Base-by-base conservation (phyloP, 2,113 vertebrate genomes). In the Haliaeetus leucogaster region DNA sequence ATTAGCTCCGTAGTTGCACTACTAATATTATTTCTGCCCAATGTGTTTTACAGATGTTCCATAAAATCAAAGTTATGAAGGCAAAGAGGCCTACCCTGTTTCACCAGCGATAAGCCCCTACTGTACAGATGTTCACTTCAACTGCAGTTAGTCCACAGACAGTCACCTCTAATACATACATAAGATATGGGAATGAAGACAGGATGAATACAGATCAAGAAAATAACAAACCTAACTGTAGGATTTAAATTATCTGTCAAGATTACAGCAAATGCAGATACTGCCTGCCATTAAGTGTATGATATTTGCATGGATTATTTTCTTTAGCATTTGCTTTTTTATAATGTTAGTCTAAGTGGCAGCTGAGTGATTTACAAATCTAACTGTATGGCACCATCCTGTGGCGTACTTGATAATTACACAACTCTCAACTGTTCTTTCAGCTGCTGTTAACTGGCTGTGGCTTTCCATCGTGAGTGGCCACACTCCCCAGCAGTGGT, bases 371-470 rank as follows among this genome's bases (percentile, higher is more conserved):
- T 13, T 26, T 20, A 2, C 20, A 73, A 86, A 34, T 6, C 34
- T 26, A 2, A 25, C 73, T 36, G 36, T 53, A 26, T 30, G 66
- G 89, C 91, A 30, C 97, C 97, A 85, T 85, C 97, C 36, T 9
- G 94, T 89, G 97, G 88, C 65, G 0, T 2, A 0, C 0, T 3
- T 2, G 65, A 2, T 42, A 19, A 59, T 1, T 22, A 77, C 95
- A 53, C 0, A 3, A 1, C 62, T 50, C 50, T 18, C 40, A 0
- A 0, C 36, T 0, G 71, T 80, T 45, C n/a, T 5, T 6, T 3
- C 53, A 5, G 38, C 9, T 2, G 30, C 84, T 38, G 2, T 2
- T 6, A 2, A 2, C 40, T 2, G 50, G 30, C 80, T 5, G 16
- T 0, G 26, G 1, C 68, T 5, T 22, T 4, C 48, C 55, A 3